These are phyloP conservation scores for Palythoa grandis DNA, from an alignment of 92 coral and sea anemone species.

Conservation along the genomic window DNA sequence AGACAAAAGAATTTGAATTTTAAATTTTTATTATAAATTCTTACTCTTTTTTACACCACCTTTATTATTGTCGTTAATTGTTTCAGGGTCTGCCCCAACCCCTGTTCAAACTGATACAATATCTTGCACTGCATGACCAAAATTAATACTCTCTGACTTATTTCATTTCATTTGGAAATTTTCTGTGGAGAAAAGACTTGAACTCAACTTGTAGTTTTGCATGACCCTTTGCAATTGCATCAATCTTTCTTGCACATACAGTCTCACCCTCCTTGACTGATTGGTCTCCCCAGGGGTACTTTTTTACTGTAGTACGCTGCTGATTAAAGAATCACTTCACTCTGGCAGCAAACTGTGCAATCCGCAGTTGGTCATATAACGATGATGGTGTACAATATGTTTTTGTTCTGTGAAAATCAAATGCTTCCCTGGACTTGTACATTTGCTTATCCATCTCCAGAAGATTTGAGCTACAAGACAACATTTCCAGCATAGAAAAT, in stretches of 20 bases:
- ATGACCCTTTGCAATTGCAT: conserved; percentile 50
- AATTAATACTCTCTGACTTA: neutral
- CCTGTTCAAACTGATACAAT: neutral
- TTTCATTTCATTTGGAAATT: conserved; percentile 59
- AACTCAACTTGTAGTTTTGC: conserved; percentile 47
- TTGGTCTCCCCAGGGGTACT: conserved; percentile 57
- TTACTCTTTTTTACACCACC: no score
- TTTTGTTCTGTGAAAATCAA: conserved; percentile 53
- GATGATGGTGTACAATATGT: conserved; percentile 51
- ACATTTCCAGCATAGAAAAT: conserved; percentile 51
- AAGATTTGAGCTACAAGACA: conserved; percentile 58
- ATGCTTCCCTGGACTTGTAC: conserved; percentile 50
- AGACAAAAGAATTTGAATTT: no score
- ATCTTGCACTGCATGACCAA: neutral
- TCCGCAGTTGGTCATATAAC: conserved; percentile 49
- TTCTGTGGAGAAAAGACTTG: conserved; percentile 47
- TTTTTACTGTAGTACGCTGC: neutral
- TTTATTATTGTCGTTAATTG: neutral
- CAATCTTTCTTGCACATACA: conserved; percentile 41
- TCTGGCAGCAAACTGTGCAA: conserved; percentile 57
- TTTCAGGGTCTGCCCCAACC: neutral
- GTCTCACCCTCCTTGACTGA: conserved; percentile 40
- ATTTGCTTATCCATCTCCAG: conserved; percentile 46
- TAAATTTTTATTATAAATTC: no score
- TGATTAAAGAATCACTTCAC: conserved; percentile 46